Conservation (phyloP, 2,113 vertebrate genomes). For the Turnix velox region DNA sequence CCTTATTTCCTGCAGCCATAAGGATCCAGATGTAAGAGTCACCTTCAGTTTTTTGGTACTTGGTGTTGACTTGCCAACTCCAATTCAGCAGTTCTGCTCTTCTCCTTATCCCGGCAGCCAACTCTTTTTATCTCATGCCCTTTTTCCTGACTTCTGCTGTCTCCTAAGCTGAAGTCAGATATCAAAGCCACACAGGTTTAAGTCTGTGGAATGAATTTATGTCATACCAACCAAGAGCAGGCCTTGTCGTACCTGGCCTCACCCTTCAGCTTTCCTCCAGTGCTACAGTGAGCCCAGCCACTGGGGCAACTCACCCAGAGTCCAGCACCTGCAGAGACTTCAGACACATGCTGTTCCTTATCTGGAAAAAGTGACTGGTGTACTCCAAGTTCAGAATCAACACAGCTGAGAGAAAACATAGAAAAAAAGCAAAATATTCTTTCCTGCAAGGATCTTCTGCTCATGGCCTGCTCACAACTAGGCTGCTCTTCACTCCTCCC, state of each 20-base stretch:
- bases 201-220: background rate
- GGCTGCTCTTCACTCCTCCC: background rate
- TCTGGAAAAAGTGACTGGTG: fast-evolving
- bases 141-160: background rate
- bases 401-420: background rate
- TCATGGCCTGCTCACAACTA: background rate
- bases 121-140: background rate
- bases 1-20: background rate
- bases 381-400: background rate
- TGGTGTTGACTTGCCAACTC: background rate
- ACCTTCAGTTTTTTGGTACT: background rate
- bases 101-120: background rate
- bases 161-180: background rate
- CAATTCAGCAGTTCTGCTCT: background rate
- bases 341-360: fast-evolving
- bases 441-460: background rate
- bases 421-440: background rate
- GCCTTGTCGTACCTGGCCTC: constrained; percentile 6
- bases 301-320: background rate
- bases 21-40: background rate
- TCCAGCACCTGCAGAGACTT: background rate
- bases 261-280: background rate
- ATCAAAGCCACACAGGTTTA: constrained; percentile 1
- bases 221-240: background rate
- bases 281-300: background rate